These are phyloP conservation scores for Chloroceryle inda DNA, from an alignment of 2,797 vertebrate species.

Conservation along the genomic window DNA sequence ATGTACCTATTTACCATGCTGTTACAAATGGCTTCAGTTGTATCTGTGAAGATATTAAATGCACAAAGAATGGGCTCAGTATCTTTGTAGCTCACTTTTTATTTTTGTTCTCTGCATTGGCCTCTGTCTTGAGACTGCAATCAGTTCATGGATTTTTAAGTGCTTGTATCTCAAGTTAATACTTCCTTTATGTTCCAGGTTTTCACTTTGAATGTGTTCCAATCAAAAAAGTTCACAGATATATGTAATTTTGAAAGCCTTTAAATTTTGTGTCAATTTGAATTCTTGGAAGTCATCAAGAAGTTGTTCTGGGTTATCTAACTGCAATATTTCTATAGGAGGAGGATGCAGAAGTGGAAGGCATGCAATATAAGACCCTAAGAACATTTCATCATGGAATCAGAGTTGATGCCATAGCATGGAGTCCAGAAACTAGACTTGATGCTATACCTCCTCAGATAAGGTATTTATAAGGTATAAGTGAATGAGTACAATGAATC, in stretches of 20 bases:
- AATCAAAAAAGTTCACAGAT: background rate
- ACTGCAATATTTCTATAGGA: conserved; percentile 82
- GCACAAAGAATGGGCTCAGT: background rate
- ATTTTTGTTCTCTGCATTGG: background rate
- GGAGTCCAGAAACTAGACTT: conserved; percentile 94
- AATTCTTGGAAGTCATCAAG: background rate
- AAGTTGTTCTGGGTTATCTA: background rate
- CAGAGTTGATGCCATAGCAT: conserved; percentile 90
- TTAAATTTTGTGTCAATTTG: background rate
- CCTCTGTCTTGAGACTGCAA: background rate
- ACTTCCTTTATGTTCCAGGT: background rate
- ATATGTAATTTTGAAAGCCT: background rate
- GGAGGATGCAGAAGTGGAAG: conserved; percentile 90
- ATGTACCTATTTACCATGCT: background rate
- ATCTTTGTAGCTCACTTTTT: background rate
- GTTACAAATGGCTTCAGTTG: background rate
- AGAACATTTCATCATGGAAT: conserved; percentile 90
- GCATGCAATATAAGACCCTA: conserved; percentile 89
- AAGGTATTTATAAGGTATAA: conserved; percentile 81
- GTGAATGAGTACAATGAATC: background rate
- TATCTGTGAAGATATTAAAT: background rate
- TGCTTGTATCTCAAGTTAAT: background rate
- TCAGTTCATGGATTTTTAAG: background rate
- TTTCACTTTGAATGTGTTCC: background rate
- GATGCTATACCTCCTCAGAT: conserved; percentile 88